Evolutionary conservation across 2,797 vertebrate species (phyloP).

Genomic region (Melanotaenia trifasciata): DNA sequence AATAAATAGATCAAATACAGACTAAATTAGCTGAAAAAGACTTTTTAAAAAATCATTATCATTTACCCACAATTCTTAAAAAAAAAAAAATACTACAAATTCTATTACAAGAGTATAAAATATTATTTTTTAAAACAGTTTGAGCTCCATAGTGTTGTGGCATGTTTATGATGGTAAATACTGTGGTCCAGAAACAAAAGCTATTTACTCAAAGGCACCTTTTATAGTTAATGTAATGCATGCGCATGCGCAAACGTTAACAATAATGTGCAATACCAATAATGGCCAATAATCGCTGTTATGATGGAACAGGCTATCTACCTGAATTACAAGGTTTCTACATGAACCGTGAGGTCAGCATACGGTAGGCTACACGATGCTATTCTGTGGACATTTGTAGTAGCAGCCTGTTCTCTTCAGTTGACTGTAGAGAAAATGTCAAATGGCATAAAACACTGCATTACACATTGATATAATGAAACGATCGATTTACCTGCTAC

Average conservation of each 20-base stretch:
- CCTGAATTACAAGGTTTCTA: not conserved
- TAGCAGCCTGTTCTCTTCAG: fast-evolving
- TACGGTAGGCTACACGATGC: not conserved
- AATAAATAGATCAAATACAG: not conserved
- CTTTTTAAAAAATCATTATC: not conserved
- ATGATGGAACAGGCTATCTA: not conserved
- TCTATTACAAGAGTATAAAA: not conserved
- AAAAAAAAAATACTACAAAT: not conserved
- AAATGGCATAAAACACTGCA: not conserved
- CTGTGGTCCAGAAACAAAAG: too few species aligned
- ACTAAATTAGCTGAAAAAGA: not conserved
- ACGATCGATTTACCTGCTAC: constrained; percentile 66
- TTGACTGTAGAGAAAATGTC: not conserved
- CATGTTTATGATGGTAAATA: not conserved
- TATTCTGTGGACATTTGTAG: not conserved
- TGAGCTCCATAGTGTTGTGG: not conserved
- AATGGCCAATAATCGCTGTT: too few species aligned
- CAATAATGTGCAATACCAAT: not conserved
- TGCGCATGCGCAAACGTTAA: not conserved
- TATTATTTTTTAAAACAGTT: too few species aligned
- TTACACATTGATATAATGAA: not conserved
- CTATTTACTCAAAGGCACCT: not conserved
- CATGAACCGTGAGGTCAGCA: not conserved
- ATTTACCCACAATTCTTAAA: not conserved
- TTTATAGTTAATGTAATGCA: too few species aligned